Evolutionary conservation across 2,888 invertebrate genomes (phyloP).

Genomic region (Abrostola tripartita): DNA sequence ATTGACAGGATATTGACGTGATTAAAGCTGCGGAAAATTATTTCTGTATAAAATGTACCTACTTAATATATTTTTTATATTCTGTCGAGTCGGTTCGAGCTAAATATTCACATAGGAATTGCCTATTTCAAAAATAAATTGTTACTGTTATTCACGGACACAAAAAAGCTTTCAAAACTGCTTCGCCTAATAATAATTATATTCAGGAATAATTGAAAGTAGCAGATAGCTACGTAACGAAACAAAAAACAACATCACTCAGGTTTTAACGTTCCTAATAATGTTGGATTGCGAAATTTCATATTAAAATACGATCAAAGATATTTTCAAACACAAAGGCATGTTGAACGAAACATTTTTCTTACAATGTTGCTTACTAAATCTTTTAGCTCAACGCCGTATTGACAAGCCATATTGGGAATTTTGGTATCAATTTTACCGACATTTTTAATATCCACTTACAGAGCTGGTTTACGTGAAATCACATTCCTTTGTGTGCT

Average conservation of each 20-base stretch:
- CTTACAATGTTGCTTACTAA: conserved; percentile 33
- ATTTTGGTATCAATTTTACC: conserved; percentile 34
- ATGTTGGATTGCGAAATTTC: conserved; percentile 9
- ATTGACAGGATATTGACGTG: conserved; percentile 5
- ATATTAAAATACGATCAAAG: conserved; percentile 18
- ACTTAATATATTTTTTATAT: background rate
- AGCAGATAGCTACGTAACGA: background rate
- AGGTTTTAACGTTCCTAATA: background rate
- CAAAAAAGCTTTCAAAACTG: background rate
- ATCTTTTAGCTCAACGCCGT: conserved; percentile 21
- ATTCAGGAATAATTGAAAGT: conserved; percentile 1
- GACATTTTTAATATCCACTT: conserved; percentile 56
- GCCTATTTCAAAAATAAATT: conserved; percentile 1
- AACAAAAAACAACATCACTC: background rate
- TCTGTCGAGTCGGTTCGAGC: background rate
- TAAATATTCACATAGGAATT: conserved; percentile 1
- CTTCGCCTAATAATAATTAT: background rate
- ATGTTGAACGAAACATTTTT: conserved; percentile 31
- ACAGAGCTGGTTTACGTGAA: conserved; percentile 28
- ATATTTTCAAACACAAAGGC: conserved; percentile 29
- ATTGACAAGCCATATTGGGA: conserved; percentile 27
- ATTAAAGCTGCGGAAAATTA: background rate
- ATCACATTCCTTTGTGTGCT: conserved; percentile 40
- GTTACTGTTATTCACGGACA: background rate
- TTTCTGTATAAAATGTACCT: background rate